Base-by-base conservation (phyloP, 1,140 invertebrate genomes). In the Polypedilum vanderplanki region DNA sequence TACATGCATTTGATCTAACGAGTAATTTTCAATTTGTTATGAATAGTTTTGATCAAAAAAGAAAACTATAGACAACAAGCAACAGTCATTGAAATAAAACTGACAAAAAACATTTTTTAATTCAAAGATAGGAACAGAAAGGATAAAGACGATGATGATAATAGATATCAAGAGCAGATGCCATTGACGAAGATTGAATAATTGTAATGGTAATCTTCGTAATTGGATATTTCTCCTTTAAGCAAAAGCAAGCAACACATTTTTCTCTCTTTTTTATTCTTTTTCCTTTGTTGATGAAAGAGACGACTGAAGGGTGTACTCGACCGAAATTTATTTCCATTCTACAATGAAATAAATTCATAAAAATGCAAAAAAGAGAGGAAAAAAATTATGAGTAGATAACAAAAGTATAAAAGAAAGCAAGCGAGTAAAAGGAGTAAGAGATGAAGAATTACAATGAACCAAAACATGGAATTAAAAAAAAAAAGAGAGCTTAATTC, bases 81-180 rank as follows among this genome's bases (percentile, higher is more conserved):
- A 57, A 57, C 46, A 57, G 10, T 57, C 46, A 57, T 4, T 15
- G 46, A 4, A 15, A 57, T n/a, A 57, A 57, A 57, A 57, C 12
- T 57, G 46, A 15, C 12, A 46, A 33, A 57, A 57, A 57, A 57
- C 12, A 57, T 57, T 33, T 33, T 33, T 57, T 57, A 57, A 57
- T 57, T n/a, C 46, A 15, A 57, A 57, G 15, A 46, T 10, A 46
- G 41, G 41, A 57, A 57, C 10, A 57, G 46, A 57, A 57, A 57
- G 46, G 46, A 57, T 57, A n/a, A 57, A 57, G 46, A 46, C 41
- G 41, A 46, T 46, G 41, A 57, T 57, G 46, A 57, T 57, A 57
- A 57, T 57, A 57, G 46, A 57, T 57, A 57, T 57, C 46, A 57
- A 57, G 46, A 57, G 46, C 46, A 57, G 46, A 57, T 57, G 46